Evolutionary conservation across 2,113 vertebrate genomes (phyloP), one percentile per base, ranked within the genome.

Genomic region (Erythrocebus patas): DNA sequence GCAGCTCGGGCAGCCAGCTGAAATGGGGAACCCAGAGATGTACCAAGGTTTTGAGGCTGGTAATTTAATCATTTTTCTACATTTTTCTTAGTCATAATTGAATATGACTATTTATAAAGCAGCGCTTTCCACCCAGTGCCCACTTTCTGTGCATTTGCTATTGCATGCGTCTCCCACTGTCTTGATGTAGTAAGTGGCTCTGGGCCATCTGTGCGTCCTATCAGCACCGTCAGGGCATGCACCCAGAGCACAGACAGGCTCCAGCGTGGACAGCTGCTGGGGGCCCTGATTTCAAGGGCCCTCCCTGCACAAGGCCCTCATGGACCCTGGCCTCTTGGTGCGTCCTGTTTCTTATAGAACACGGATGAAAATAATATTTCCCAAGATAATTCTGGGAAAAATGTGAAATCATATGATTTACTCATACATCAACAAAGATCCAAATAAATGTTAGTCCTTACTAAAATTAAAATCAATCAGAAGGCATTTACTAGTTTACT

Each of bases 21-120:
- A 40, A 75, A 45, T 12, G 0, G 16, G 6, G 12, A 10, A 5
- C 8, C 32, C 17, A 1, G 18, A n/a, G n/a, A 66, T 3, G 30
- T 8, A 11, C 55, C 8, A 32, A 43, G 6, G 18, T 3, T 20
- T 66, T 13, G 27, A 20, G 4, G 27, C 14, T 55, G 25, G 32
- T 50, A 45, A 52, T 7, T 38, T n/a, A 35, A 35, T 20, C 76
- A 61, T 32, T 18, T 59, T 6, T 12, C 38, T 23, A 1, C 13
- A 5, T 66, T 79, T 57, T 27, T 81, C 64, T 80, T 43, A n/a
- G n/a, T 40, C 32, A 7, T 5, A 35, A 61, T 8, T 25, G n/a
- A 64, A 40, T 50, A 66, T 59, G 22, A 3, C 40, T 7, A 43
- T 38, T 10, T 5, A 32, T 27, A 57, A 70, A 82, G 45, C 48